Percentiles rank a stretch among this genome's conserved stretches.
Conservation (phyloP, 1,140 invertebrate genomes). For the Zaprionus capensis region DNA sequence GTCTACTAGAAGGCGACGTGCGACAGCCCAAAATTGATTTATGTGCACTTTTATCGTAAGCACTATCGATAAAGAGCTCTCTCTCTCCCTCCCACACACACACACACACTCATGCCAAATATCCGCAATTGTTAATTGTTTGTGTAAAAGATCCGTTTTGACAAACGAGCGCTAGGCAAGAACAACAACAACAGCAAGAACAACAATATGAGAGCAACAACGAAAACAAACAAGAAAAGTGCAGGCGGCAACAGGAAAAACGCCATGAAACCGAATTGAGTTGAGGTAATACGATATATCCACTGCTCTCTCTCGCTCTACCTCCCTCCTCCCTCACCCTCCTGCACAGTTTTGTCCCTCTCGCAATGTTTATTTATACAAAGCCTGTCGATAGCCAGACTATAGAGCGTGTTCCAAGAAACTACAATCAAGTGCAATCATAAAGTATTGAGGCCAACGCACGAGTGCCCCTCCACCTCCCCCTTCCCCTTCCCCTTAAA, state of each 20-base stretch:
- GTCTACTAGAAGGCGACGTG: not conserved
- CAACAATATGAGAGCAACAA: conserved; percentile 1
- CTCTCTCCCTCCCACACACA: not conserved
- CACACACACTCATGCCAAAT: not conserved
- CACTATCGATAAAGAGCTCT: conserved; percentile 23
- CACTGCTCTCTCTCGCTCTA: not conserved
- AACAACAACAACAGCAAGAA: not conserved
- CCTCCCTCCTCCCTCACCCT: no score
- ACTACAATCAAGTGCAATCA: conserved; percentile 28
- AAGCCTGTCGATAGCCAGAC: not conserved
- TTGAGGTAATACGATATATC: conserved; percentile 27
- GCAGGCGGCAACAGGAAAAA: conserved; percentile 3
- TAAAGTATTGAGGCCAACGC: conserved; percentile 23
- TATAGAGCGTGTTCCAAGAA: conserved; percentile 23
- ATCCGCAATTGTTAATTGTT: conserved; percentile 41
- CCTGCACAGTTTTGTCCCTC: not conserved
- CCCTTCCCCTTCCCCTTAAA: not conserved
- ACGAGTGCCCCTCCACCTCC: not conserved
- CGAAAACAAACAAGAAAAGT: conserved; percentile 46
- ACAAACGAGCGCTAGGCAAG: conserved; percentile 46
- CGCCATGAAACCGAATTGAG: conserved; percentile 1
- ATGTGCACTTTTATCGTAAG: conserved; percentile 32
- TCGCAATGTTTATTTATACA: not conserved
- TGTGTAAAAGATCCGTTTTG: conserved; percentile 61
- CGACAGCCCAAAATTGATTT: conserved; percentile 32